Conservation (phyloP, 30 jellyfish, hydroid and myxozoan species). For the Hydractinia symbiolongicarpus region DNA sequence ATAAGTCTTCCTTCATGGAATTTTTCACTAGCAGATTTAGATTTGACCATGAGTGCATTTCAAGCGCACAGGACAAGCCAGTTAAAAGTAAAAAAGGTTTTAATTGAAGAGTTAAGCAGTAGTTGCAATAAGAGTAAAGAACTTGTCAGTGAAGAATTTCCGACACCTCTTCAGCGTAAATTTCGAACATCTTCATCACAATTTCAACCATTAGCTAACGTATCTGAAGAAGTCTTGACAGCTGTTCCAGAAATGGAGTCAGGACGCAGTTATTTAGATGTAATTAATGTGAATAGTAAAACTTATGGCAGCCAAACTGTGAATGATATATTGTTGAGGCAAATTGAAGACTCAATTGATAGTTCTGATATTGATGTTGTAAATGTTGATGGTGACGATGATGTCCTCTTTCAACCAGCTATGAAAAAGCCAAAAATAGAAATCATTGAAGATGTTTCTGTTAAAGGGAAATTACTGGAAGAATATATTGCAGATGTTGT, state of each 20-base stretch:
- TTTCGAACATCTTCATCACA: not conserved
- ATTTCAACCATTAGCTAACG: conserved; percentile 4
- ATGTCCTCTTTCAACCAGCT: not conserved
- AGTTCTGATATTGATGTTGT: conserved; percentile 82
- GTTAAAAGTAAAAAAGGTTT: conserved; percentile 40
- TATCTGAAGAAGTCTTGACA: not conserved
- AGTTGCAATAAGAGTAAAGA: not conserved
- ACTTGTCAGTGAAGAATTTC: conserved; percentile 7
- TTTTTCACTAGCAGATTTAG: conserved; percentile 60
- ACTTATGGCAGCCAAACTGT: conserved; percentile 10
- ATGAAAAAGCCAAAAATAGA: conserved; percentile 21
- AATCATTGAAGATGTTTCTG: not conserved
- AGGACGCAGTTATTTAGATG: conserved; percentile 20
- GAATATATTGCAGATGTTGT: conserved; percentile 42
- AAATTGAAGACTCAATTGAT: conserved; percentile 42
- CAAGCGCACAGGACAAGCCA: conserved; percentile 77
- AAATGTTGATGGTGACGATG: conserved; percentile 54
- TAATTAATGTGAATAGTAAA: not conserved
- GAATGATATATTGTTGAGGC: conserved; percentile 15
- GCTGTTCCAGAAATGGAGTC: not conserved
- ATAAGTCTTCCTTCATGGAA: conserved; percentile 48
- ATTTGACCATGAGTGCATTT: conserved; percentile 60
- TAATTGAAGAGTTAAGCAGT: conserved; percentile 58
- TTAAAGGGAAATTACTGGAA: conserved; percentile 35
- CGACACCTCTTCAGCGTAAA: not conserved